Base-by-base conservation (phyloP, 2,113 vertebrate genomes). In the Gnathonemus longibarbis region DNA sequence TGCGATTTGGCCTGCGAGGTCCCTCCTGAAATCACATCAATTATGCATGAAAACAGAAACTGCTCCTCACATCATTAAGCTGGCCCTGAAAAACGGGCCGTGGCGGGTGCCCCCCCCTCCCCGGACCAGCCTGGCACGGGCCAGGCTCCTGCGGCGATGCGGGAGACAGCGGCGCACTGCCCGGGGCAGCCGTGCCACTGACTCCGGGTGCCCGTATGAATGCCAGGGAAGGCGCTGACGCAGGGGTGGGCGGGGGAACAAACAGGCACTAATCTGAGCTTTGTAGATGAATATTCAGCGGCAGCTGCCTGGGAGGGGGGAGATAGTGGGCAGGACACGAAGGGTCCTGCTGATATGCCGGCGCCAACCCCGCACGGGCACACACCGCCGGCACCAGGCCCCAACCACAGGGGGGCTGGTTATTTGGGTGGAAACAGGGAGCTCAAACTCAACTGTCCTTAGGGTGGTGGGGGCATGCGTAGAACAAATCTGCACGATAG, bases 261-360 rank as follows among this genome's bases (percentile, higher is more conserved):
- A 95, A 93, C 92, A 93, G 90, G 91, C 93, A 91, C 94, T 94
- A 93, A 94, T 94, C 92, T 94, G 89, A 50, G 84, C 93, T 93
- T 91, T 93, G 91, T 93, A 87, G 50, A 95, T 95, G 94, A 95
- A 95, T 95, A 95, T 96, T 96, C 94, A 96, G 90, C 92, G 91
- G 91, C 93, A 95, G 94, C 94, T 95, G 94, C 94, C 95, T 95
- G 94, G 85, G 90, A 93, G 91, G 92, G 49, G 74, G 74, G 88
- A 94, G 94, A 95, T 94, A 95, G 93, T 94, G 95, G 95, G 93
- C 94, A 94, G 93, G 27, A 70, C 93, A 91, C 31, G 88, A 77
- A 92, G 90, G 92, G 92, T 91, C 93, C 90, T 89, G 88, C 92
- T 93, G 92, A 94, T 94, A 93, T 90, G 90, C 91, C 91, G n/a